phyloP scores from a whole-genome alignment of 1,140 invertebrate genomes.

The Aphelinus atriplicis region DNA sequence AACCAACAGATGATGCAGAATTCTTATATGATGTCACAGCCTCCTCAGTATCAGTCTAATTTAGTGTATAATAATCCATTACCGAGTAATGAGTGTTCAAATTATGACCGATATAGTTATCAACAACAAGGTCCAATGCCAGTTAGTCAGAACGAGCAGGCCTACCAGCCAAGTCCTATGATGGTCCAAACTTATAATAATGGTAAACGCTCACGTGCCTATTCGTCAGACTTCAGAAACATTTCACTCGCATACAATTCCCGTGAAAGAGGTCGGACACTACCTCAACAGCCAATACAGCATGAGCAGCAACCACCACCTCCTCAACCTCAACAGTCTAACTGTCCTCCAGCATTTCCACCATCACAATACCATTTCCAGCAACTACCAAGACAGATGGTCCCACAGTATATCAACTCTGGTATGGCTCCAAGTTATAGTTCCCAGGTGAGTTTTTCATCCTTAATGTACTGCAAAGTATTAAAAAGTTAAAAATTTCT shows the following conservation, averaged over 20 bases:
- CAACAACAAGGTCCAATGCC: slow-evolving; percentile 24
- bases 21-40: slow-evolving; percentile 29
- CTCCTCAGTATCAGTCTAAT: slow-evolving; percentile 35
- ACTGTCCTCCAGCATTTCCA: slow-evolving; percentile 38
- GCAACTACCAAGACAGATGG: slow-evolving; percentile 50
- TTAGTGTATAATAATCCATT: slow-evolving; percentile 23
- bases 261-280: slow-evolving; percentile 41
- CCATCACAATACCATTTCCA: slow-evolving; percentile 50
- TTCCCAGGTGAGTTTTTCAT: slow-evolving; percentile 18
- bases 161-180: slow-evolving; percentile 44
- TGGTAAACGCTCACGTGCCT: neutral
- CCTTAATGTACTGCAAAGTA: too few relatives aligned
- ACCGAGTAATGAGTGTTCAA: slow-evolving; percentile 11
- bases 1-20: slow-evolving; percentile 34
- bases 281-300: slow-evolving; percentile 28
- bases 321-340: slow-evolving; percentile 41
- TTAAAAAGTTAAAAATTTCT: too few relatives aligned
- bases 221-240: too few relatives aligned
- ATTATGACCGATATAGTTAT: slow-evolving; percentile 32
- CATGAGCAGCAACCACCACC: slow-evolving; percentile 13
- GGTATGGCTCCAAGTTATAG: slow-evolving; percentile 45
- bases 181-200: slow-evolving; percentile 41
- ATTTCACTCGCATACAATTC: slow-evolving; percentile 31
- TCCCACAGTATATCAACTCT: slow-evolving; percentile 53
- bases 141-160: slow-evolving; percentile 48